Evolutionary conservation across 2,797 vertebrate species (phyloP), one percentile per base, ranked within the genome.

Genomic region (Microctenopoma stevenorrisi): DNA sequence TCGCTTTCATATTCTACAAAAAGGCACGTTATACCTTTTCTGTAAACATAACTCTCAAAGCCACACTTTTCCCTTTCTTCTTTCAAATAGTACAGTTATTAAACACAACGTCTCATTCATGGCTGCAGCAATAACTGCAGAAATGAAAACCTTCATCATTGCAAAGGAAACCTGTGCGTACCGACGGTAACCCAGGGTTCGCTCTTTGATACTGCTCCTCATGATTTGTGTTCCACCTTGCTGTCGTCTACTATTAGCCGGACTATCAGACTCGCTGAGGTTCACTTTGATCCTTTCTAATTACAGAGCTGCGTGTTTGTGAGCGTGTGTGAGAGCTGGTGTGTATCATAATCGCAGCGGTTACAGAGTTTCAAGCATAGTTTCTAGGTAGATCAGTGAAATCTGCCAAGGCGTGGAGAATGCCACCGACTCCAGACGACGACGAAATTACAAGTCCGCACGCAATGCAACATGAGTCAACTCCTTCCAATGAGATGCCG

Each of bases 371-470:
- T 62, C 26, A 30, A 52, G 58, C 10, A 22, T 38, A 44, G 61
- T 72, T 72, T 84, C 4, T 8, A 64, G 76, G 57, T 44, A 61
- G 60, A 79, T 71, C 58, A 68, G 76, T 15, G 75, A 81, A 69
- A 79, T 78, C 72, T 74, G 68, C 71, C 64, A 16, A 35, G 64
- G 58, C 7, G 26, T 53, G 49, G 51, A 55, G 58, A 72, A 70
- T 26, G 60, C 69, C 57, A 81, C 49, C n/a, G 42, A 78, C 50
- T 74, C 57, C 56, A 86, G 78, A 87, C 79, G 40, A 35, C 65
- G 55, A 72, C 68, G 55, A 83, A 85, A 88, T 85, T 78, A 56
- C 69, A 64, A 56, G 72, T 68, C 81, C 58, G 82, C 88, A 90
- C 83, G 83, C 84, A 78, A 86, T 53, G 73, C 75, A 88, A 86